These are phyloP conservation scores for Cryptocephalus primarius DNA, from an alignment of 2,888 invertebrate genomes.

Conservation along the genomic window DNA sequence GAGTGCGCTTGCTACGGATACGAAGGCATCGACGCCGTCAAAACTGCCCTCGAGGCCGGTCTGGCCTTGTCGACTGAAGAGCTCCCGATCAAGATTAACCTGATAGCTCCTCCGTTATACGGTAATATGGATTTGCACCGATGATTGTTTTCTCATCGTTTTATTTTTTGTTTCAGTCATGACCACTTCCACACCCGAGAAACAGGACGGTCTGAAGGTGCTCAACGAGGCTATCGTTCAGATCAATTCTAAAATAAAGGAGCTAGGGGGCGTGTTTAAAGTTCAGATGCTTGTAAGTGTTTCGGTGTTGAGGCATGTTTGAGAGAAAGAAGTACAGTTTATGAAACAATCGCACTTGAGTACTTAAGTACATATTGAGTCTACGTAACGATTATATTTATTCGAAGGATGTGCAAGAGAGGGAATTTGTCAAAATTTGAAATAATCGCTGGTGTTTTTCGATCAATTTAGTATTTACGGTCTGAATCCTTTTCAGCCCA, in stretches of 20 bases:
- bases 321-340: no score
- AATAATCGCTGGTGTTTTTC: no score
- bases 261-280: conserved; percentile 83
- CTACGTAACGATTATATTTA: no score
- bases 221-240: conserved; percentile 81
- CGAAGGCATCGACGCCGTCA: conserved; percentile 98
- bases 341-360: no score
- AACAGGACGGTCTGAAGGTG: conserved; percentile 83
- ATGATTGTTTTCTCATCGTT: background rate
- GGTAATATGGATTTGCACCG: conserved; percentile 17
- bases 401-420: no score
- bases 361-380: no score
- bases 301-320: background rate
- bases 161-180: conserved; percentile 62
- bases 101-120: conserved; percentile 96
- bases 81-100: conserved; percentile 94
- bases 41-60: conserved; percentile 82
- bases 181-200: conserved; percentile 96
- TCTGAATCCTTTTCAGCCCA: conserved; percentile 45
- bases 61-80: conserved; percentile 84
- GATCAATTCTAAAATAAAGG: conserved; percentile 72
- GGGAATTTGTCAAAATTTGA: no score
- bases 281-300: conserved; percentile 68
- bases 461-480: no score
- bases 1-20: conserved; percentile 93